A percentile compares a stretch with the other conserved stretches of the same genome.
Conservation (phyloP, 2,888 invertebrate species). For the Unio delphinus region DNA sequence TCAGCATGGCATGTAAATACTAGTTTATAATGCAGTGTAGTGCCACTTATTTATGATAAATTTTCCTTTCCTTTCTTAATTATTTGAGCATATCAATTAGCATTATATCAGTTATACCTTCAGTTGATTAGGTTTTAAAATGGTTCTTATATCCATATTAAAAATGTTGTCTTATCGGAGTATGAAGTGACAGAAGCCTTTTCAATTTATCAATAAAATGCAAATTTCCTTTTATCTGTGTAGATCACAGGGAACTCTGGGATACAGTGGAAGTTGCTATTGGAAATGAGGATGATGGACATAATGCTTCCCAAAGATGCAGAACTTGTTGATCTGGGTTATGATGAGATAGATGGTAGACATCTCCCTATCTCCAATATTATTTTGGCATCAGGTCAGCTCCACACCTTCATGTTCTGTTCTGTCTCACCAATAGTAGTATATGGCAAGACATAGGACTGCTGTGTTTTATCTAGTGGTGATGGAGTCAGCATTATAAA, state of each 20-base stretch:
- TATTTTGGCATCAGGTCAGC: conserved; percentile 38
- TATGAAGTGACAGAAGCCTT: too few relatives aligned
- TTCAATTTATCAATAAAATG: background rate
- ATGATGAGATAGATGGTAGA: conserved; percentile 48
- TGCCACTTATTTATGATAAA: too few relatives aligned
- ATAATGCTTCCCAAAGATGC: conserved; percentile 30
- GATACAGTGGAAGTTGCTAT: conserved; percentile 85
- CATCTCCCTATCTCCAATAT: conserved; percentile 45
- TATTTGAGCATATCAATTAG: too few relatives aligned
- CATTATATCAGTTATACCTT: too few relatives aligned
- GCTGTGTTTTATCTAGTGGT: too few relatives aligned
- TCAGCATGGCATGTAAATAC: too few relatives aligned
- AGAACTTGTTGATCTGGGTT: conserved; percentile 47
- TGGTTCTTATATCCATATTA: too few relatives aligned
- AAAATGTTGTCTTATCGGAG: too few relatives aligned
- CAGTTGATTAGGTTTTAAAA: too few relatives aligned
- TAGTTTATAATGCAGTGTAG: too few relatives aligned
- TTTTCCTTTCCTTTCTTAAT: too few relatives aligned
- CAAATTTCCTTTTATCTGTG: conserved; percentile 45
- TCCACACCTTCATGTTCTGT: background rate
- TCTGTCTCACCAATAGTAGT: background rate
- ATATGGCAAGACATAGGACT: background rate
- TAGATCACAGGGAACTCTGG: conserved; percentile 83
- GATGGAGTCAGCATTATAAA: too few relatives aligned
- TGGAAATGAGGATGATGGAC: conserved; percentile 76